Base-by-base conservation (phyloP, 2,797 vertebrate species). In the Thaleichthys pacificus region DNA sequence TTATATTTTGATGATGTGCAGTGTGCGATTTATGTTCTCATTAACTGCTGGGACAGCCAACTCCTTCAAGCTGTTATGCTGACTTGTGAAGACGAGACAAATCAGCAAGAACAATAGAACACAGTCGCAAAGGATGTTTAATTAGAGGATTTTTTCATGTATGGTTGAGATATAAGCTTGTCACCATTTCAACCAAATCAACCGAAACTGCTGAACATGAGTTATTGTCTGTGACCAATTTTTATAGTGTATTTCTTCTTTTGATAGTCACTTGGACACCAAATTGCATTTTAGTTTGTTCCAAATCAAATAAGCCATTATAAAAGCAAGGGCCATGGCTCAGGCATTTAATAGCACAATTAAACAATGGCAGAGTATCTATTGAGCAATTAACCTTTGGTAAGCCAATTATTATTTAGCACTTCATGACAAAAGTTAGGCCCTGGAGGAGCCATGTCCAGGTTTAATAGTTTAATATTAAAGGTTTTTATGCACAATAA, bases 341-440 rank as follows among this genome's bases (percentile, higher is more conserved):
- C 71, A 80, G 83, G 81, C 88, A 72, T 92, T 93, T 93, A 93
- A 93, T 87, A 82, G 91, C 85, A 87, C 89, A 88, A 91, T 93
- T 92, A 92, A 92, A 91, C 88, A 91, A 89, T 88, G 82, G 91
- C 77, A 76, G 78, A 74, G 83, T 89, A 89, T 91, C 89, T 88
- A 86, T 89, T 84, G 86, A 90, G 89, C 90, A 91, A 92, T 94
- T 93, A 93, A 94, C 92, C 93, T 94, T 92, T 92, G 91, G 86
- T 93, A 92, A 94, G 90, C 85, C 91, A 91, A 93, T 93, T 91
- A 91, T 90, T 91, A 91, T 92, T 92, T 89, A 91, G 89, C 88
- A 77, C 74, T 79, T 85, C 85, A 91, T 82, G 89, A 90, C 89
- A 92, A 89, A 91, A 89, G 88, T 87, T 86, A 78, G 84, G 88